phyloP scores from a whole-genome alignment of 2,113 vertebrate genomes.

The Ondatra zibethicus region DNA sequence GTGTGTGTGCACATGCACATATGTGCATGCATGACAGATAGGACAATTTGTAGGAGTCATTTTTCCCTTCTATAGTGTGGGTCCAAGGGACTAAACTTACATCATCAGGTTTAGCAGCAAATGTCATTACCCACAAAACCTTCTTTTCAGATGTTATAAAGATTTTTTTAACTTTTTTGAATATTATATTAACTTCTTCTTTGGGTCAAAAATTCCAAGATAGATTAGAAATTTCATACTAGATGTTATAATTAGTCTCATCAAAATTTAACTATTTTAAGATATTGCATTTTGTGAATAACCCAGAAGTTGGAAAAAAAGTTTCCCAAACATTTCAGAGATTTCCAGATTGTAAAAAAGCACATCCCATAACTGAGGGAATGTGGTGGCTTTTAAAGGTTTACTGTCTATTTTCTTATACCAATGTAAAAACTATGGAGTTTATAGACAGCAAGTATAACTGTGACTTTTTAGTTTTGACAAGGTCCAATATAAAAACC shows the following conservation, averaged over 20 bases:
- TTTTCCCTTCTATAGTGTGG: not conserved
- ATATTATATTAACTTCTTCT: not conserved
- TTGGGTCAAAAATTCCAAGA: not conserved
- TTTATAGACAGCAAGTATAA: conserved; percentile 6
- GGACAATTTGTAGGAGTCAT: not conserved
- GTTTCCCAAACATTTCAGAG: not conserved
- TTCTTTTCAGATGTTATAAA: not conserved
- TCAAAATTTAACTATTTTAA: conserved; percentile 14
- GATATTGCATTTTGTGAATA: not conserved
- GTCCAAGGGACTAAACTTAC: not conserved
- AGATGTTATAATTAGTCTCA: not conserved
- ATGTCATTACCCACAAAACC: too few relatives aligned
- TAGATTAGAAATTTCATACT: not conserved
- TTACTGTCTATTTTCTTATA: not conserved
- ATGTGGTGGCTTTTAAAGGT: not conserved
- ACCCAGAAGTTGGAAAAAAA: not conserved
- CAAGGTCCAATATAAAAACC: not conserved
- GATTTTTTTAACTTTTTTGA: not conserved
- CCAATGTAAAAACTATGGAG: not conserved
- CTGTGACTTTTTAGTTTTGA: conserved; percentile 34
- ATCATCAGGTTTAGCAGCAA: not conserved
- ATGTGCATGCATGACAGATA: not conserved
- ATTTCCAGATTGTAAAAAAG: not conserved
- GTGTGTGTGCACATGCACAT: too few relatives aligned
- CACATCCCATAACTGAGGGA: not conserved